Evolutionary conservation across 1,140 invertebrate species (phyloP).

Genomic region (Drosophila prosaltans): DNA sequence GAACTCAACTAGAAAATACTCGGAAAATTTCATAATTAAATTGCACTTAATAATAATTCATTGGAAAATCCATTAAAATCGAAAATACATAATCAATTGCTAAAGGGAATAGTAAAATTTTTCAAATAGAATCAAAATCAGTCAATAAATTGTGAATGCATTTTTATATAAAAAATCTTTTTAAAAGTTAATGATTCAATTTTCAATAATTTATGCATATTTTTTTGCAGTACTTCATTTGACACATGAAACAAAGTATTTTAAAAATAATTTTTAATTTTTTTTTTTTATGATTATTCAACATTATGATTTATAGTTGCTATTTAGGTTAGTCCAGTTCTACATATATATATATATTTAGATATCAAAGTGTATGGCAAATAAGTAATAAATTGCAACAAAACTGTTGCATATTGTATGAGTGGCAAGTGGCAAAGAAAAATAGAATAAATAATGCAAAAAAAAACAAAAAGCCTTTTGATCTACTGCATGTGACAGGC

Average conservation of each 20-base stretch:
- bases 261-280: no score
- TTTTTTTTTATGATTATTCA: no score
- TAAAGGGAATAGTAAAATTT: background rate
- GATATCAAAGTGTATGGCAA: background rate
- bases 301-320: no score
- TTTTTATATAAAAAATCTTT: no score
- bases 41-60: constrained; percentile 4
- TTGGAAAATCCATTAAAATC: constrained; percentile 4
- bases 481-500: constrained; percentile 46
- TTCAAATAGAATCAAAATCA: no score
- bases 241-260: no score
- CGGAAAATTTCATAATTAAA: constrained; percentile 5
- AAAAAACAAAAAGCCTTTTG: constrained; percentile 24
- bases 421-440: background rate
- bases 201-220: no score
- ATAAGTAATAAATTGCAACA: constrained; percentile 2
- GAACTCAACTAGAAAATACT: constrained; percentile 21
- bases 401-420: constrained; percentile 30
- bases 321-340: no score
- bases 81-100: background rate
- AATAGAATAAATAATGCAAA: constrained; percentile 19
- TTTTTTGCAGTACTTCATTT: no score
- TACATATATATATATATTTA: no score
- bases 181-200: no score
- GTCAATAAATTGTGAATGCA: no score